Evolutionary conservation across 1,140 invertebrate genomes (phyloP), one percentile per base, ranked within the genome.

Genomic region (Medauroidea extradentata): DNA sequence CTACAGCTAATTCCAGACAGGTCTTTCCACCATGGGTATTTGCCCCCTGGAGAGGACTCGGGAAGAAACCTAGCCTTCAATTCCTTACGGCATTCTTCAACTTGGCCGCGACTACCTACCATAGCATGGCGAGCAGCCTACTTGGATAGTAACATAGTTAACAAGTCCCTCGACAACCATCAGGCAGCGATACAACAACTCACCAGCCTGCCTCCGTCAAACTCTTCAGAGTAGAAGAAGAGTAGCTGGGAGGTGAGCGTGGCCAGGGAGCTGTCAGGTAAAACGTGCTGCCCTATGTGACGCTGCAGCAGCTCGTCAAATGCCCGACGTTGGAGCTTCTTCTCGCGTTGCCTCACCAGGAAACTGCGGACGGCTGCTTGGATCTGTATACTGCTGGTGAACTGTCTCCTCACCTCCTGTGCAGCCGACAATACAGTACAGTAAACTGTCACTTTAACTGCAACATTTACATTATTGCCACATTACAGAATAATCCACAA

Each of bases 291-390:
- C 39, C 43, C 43, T 18, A 76, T 79, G 51, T 73, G 70, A 58
- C 76, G 76, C 50, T 77, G 71, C 53, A 84, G 74, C 27, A 79
- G 76, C 19, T 78, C 71, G 69, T 92, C 89, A 76, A 91, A 94
- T 48, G 85, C 74, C 23, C 75, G 71, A 52, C 90, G 78, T 67
- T 89, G 81, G 27, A 74, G 68, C 53, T 81, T 74, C 73, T 89
- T 90, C 41, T 80, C 77, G 53, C 78, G 76, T 69, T 86, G 86
- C 43, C 91, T 81, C 18, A 78, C 78, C 14, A 88, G 72, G 65
- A 86, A 93, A 61, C 91, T 88, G 61, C 92, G 78, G n/a, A 86
- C 83, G 72, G 84, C 85, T 1, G 89, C 85, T 71, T 93, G 90
- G 53, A 94, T 87, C 73, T 84, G 86, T 64, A 87, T 75, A 25